Base-by-base conservation (phyloP, 2,797 vertebrate species). In the Ataeniobius toweri region DNA sequence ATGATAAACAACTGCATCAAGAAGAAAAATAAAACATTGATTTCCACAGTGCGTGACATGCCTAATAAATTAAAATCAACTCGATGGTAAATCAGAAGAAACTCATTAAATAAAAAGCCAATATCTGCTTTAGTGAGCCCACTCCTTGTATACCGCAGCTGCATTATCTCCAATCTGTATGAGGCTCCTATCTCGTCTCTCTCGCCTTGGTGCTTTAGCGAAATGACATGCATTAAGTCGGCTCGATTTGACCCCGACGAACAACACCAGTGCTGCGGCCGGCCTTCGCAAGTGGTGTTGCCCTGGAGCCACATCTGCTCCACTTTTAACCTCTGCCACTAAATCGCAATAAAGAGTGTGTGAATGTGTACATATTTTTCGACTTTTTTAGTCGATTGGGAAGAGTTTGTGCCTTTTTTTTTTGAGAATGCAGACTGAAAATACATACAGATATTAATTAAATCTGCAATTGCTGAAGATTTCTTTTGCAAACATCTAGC, bases 231-330 rank as follows among this genome's bases (percentile, higher is more conserved):
- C 89, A 86, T 89, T 91, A 77, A 89, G 84, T 83, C 71, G 73
- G 81, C 75, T 91, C 77, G 3, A 28, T n/a, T 87, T 92, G 90
- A 94, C 91, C 92, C 89, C 22, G 41, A 68, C 41, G 44, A 82
- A 83, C 80, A 68, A 56, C 71, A 71, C 79, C 79, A 75, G 50
- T 24, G 50, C 83, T 85, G 71, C 78, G 89, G 91, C 86, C 89
- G 87, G 90, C 85, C 89, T 89, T 56, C 81, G 71, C 77, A 46
- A 51, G 85, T 73, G 55, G 48, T 28, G 79, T 74, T 86, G 88
- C 93, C 94, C 94, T 75, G 86, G 76, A 90, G 94, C 90, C 88
- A 92, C 72, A 89, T 93, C 87, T 92, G 94, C 93, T 94, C 92
- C 89, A 92, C 90, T 95, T 94, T 93, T 93, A 84, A 89, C 88